Evolutionary conservation across 2,888 invertebrate species (phyloP), one percentile per base, ranked within the genome.

Genomic region (Epirrhoe tristata): DNA sequence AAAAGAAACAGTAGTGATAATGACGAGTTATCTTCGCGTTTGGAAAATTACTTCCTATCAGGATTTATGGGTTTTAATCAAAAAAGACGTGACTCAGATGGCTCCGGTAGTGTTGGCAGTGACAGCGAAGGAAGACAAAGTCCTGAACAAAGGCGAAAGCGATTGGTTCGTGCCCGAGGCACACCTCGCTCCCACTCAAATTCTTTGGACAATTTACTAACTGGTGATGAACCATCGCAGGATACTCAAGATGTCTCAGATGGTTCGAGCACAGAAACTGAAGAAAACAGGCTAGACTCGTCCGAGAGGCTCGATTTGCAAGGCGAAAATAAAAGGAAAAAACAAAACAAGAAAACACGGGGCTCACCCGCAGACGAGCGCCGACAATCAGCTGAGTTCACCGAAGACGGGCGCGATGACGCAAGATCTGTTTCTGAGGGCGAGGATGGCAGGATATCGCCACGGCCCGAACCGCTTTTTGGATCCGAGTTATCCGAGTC

Each of bases 81-180:
- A 57, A 96, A 96, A 77, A 94, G 96, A 67, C 94, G 96, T 46
- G 97, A 97, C 79, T 96, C 97, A 0, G 97, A 97, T 77, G 98
- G 97, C 1, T 96, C 96, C 34, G 97, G 97, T 0, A 97, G 97
- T 80, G 98, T 98, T 0, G 98, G 98, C 6, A 98, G 98, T 88
- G 98, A 98, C 79, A 97, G 97, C 81, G 98, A 98, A 83, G 98
- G 98, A 0, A 95, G 96, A 74, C 97, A 97, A 4, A 98, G 97
- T 86, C 98, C 98, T 0, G 97, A 97, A 81, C 97, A 98, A 83
- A 91, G 97, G 7, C 94, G 97, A 67, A 98, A 98, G 82, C 94
- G 96, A 46, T 87, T 97, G 66, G 97, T 97, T 0, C 94, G 97
- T 12, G 97, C 97, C 5, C 94, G 98, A 52, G 97, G 97, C 5